Percentiles rank a stretch among this genome's conserved stretches.
Conservation (phyloP, 1,140 invertebrate genomes). For the Temnothorax curvispinosus region DNA sequence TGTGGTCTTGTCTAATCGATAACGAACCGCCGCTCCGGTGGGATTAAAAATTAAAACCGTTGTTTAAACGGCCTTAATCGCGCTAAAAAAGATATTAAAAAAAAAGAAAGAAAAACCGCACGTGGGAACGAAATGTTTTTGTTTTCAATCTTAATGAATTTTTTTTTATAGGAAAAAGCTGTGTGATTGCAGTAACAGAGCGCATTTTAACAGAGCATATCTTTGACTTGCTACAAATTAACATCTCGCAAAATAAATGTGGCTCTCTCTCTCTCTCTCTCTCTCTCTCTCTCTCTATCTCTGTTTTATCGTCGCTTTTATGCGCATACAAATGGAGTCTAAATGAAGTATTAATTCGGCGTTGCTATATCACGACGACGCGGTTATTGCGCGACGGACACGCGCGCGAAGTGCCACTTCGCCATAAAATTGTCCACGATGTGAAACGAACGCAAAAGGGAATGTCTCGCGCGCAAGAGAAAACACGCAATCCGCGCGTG, state of each 20-base stretch:
- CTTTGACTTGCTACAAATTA: background rate
- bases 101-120: background rate
- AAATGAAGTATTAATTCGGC: constrained; percentile 32
- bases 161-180: background rate
- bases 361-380: background rate
- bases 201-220: background rate
- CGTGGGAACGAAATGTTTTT: background rate
- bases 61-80: constrained; percentile 29
- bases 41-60: constrained; percentile 51
- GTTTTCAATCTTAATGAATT: background rate
- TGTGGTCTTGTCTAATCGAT: constrained; percentile 47
- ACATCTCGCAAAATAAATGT: background rate
- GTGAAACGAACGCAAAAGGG: background rate
- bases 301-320: constrained; percentile 1
- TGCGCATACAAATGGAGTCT: constrained; percentile 20
- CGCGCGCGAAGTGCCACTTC: background rate
- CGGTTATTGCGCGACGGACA: background rate
- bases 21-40: background rate
- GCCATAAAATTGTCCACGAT: constrained; percentile 11
- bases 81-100: background rate
- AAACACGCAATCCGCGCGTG: background rate
- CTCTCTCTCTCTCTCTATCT: background rate
- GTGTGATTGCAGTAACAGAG: background rate
- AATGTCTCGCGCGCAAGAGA: background rate
- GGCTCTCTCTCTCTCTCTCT: background rate